Conservation (phyloP, 2,888 invertebrate species). For the Aspidapion aeneum region DNA sequence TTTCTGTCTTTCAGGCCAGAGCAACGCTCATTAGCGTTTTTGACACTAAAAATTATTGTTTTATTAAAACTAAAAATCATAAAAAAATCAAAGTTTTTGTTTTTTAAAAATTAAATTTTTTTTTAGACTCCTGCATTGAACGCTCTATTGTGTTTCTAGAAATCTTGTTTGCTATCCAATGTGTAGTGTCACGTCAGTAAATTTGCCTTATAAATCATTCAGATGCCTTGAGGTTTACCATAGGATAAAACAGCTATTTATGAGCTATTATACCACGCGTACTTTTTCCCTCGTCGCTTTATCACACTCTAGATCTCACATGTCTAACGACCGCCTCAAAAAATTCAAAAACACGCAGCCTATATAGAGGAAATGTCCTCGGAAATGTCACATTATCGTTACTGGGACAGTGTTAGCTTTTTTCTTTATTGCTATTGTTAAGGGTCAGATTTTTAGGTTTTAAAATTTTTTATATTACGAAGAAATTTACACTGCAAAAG, state of each 20-base stretch:
- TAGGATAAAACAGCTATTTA: background rate
- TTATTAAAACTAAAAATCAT: too few species aligned
- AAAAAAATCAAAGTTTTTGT: too few species aligned
- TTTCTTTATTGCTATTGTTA: too few species aligned
- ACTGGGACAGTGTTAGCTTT: background rate
- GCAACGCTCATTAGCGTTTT: too few species aligned
- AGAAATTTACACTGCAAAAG: too few species aligned
- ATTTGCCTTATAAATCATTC: conserved; percentile 30
- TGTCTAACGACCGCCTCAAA: background rate
- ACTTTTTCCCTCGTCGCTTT: background rate
- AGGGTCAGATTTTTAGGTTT: too few species aligned
- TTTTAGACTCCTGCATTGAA: too few species aligned
- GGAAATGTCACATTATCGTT: background rate
- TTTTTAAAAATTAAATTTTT: too few species aligned
- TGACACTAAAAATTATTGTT: too few species aligned
- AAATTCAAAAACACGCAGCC: background rate
- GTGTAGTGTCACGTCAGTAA: conserved; percentile 24
- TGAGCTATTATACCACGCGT: background rate
- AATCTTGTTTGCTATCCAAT: conserved; percentile 14
- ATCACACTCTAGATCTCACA: background rate
- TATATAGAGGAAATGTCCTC: background rate
- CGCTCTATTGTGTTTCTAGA: too few species aligned
- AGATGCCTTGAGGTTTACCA: conserved; percentile 13
- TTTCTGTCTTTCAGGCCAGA: too few species aligned
- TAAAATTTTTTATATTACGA: too few species aligned